Percentiles rank a stretch among this genome's conserved stretches.
Evolutionary conservation across 2,797 vertebrate genomes (phyloP).

Genomic region (Spea hammondii): DNA sequence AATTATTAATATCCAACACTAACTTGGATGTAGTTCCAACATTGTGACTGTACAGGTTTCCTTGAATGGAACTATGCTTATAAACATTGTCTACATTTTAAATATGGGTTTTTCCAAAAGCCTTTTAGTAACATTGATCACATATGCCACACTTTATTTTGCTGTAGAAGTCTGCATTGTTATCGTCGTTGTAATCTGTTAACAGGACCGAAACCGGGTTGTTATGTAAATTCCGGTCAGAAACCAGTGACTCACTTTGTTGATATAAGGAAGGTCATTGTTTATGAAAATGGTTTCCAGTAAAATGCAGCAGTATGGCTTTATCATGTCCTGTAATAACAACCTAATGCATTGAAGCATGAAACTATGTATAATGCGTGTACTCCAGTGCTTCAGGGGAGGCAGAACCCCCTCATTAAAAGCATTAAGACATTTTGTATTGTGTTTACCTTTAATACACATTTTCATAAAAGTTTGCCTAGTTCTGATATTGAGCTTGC

Average conservation of each 20-base stretch:
- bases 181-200: conserved; percentile 30
- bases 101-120: too few species aligned
- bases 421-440: background rate
- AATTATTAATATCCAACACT: too few species aligned
- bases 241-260: conserved; percentile 41
- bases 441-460: too few species aligned
- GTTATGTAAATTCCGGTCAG: conserved; percentile 36
- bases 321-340: conserved; percentile 24
- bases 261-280: conserved; percentile 42
- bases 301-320: conserved; percentile 33
- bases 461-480: too few species aligned
- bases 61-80: too few species aligned
- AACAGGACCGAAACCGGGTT: conserved; percentile 38
- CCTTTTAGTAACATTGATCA: background rate
- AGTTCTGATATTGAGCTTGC: conserved; percentile 7
- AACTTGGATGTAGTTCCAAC: too few species aligned
- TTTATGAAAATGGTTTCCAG: conserved; percentile 19
- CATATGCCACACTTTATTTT: background rate
- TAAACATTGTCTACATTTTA: too few species aligned
- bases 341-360: background rate
- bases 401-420: background rate
- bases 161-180: conserved; percentile 10
- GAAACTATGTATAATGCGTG: background rate
- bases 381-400: background rate
- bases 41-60: too few species aligned